These are phyloP conservation scores for Pammene fasciana DNA, from an alignment of 2,888 invertebrate genomes.

Conservation along the genomic window DNA sequence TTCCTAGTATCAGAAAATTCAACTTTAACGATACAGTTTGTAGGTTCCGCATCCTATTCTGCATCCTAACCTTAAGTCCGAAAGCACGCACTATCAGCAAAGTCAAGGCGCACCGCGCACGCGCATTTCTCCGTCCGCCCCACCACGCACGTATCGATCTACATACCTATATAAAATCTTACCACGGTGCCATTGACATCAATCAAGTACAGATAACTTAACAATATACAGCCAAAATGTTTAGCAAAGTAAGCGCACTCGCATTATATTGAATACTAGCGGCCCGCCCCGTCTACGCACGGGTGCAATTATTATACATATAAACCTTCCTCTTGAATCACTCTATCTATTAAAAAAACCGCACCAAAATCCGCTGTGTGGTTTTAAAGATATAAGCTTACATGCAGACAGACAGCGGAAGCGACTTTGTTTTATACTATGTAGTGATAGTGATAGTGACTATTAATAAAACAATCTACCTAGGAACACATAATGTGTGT, in stretches of 20 bases:
- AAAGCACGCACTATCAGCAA: constrained; percentile 47
- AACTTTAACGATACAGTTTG: neutral
- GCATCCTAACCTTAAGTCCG: constrained; percentile 11
- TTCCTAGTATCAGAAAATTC: no score
- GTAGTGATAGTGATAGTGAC: no score
- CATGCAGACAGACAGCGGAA: no score
- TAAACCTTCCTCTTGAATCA: no score
- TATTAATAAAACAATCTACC: neutral
- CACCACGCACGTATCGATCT: constrained; percentile 55
- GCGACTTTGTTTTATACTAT: no score
- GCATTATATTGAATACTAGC: neutral
- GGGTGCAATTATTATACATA: no score
- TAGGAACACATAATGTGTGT: no score
- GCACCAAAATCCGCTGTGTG: no score
- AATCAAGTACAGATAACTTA: constrained; percentile 63
- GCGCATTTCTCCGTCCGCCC: constrained; percentile 68
- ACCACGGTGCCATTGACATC: constrained; percentile 60
- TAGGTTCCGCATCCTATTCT: constrained; percentile 5
- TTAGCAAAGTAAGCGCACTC: constrained; percentile 66
- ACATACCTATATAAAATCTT: constrained; percentile 67
- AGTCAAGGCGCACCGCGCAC: constrained; percentile 61
- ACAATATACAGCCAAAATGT: constrained; percentile 67
- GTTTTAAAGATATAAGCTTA: no score
- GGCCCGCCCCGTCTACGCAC: no score
- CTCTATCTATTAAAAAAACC: no score